A percentile compares a stretch with the other conserved stretches of the same genome.
These are phyloP conservation scores for Danio aesculapii DNA, from an alignment of 2,797 vertebrate genomes.

Conservation along the genomic window DNA sequence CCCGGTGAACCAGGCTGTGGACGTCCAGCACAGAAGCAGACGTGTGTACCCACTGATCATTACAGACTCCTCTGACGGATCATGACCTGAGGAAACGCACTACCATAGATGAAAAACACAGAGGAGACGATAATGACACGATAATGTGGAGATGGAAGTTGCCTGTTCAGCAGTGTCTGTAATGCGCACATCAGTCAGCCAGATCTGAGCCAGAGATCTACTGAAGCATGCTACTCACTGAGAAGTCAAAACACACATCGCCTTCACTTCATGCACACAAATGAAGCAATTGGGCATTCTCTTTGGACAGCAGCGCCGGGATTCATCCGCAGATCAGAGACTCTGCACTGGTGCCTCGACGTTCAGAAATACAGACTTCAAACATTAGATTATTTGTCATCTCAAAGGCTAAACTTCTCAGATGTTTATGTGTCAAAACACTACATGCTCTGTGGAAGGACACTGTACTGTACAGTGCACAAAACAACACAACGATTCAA, in stretches of 20 bases:
- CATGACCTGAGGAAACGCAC: not conserved
- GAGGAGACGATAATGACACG: not conserved
- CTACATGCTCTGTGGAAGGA: not conserved
- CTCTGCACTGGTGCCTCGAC: conserved; percentile 2
- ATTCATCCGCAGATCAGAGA: conserved; percentile 48
- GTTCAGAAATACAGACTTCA: conserved; percentile 2
- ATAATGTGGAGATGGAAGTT: not conserved
- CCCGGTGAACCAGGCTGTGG: not conserved
- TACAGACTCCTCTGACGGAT: too few relatives aligned
- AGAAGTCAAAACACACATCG: not conserved
- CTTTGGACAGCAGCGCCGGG: conserved; percentile 38
- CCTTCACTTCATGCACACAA: conserved; percentile 12
- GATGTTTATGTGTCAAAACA: conserved; percentile 29
- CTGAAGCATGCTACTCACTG: not conserved
- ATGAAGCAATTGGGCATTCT: conserved; percentile 48
- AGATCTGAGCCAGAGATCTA: not conserved
- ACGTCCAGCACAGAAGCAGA: not conserved
- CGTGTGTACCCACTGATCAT: not conserved
- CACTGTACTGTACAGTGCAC: not conserved
- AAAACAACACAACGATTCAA: conserved; percentile 1
- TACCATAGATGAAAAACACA: not conserved
- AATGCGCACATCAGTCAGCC: not conserved
- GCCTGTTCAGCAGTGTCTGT: not conserved
- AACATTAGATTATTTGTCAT: conserved; percentile 26
- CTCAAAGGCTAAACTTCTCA: not conserved